Evolutionary conservation across 2,888 invertebrate genomes (phyloP).

Genomic region (Tinea trinotella): DNA sequence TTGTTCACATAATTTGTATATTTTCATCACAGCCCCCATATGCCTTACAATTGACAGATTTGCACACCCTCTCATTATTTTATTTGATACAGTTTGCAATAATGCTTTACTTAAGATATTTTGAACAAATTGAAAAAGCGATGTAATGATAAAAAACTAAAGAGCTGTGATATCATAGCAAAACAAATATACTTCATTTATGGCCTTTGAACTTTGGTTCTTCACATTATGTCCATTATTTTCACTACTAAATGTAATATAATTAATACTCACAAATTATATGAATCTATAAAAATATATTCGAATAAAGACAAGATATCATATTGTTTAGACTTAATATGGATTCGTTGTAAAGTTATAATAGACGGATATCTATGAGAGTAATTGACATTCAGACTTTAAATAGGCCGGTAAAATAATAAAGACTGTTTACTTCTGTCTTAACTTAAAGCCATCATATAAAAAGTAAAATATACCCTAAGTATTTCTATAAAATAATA

Average conservation of each 20-base stretch:
- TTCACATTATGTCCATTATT: too few species aligned
- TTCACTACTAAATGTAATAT: not conserved
- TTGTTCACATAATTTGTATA: not conserved
- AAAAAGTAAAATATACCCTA: not conserved
- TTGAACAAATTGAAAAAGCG: too few species aligned
- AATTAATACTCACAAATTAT: not conserved
- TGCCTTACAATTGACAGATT: constrained; percentile 1
- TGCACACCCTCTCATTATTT: too few species aligned
- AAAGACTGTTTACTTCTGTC: not conserved
- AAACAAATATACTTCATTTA: too few species aligned
- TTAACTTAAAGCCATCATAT: constrained; percentile 8
- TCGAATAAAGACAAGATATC: not conserved
- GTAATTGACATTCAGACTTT: not conserved
- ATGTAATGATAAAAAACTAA: too few species aligned
- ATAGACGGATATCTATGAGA: not conserved
- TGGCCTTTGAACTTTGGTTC: too few species aligned
- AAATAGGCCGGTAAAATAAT: constrained; percentile 11
- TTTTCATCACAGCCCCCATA: not conserved
- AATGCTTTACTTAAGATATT: too few species aligned
- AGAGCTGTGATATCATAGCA: not conserved
- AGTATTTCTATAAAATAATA: not conserved
- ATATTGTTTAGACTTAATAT: not conserved
- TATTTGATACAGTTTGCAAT: too few species aligned
- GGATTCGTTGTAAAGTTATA: constrained; percentile 6
- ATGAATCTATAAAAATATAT: not conserved